A percentile compares a stretch with the other conserved stretches of the same genome.
Conservation (phyloP, 2,113 vertebrate species). For the Pelmatolapia mariae region DNA sequence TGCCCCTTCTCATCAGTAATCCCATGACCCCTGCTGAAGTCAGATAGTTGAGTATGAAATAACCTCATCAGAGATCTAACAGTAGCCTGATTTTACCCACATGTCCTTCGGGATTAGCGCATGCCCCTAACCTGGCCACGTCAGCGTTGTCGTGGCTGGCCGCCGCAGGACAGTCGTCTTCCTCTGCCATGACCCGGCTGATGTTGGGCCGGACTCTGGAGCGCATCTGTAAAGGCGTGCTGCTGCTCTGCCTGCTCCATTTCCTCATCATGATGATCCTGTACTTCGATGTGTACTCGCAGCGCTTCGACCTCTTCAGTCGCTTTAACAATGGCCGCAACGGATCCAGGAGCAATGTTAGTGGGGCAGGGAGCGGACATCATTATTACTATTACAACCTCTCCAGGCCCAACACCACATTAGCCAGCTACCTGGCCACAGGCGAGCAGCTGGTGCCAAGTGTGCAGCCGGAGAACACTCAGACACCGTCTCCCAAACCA, state of each 20-base stretch:
- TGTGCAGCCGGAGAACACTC: conserved; percentile 72
- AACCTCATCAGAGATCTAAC: background rate
- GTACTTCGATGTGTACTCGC: conserved; percentile 95
- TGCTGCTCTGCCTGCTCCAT: conserved; percentile 95
- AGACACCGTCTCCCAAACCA: conserved; percentile 78
- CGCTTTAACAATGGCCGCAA: conserved; percentile 89
- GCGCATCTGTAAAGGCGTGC: conserved; percentile 97
- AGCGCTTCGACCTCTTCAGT: conserved; percentile 97
- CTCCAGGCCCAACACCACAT: conserved; percentile 81
- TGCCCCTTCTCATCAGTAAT: background rate
- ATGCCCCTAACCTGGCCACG: conserved; percentile 30
- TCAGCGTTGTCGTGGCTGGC: conserved; percentile 57
- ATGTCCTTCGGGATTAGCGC: background rate
- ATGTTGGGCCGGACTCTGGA: conserved; percentile 97
- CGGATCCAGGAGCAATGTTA: conserved; percentile 72
- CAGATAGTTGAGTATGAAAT: background rate
- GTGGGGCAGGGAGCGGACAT: conserved; percentile 55
- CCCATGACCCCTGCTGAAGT: conserved; percentile 37
- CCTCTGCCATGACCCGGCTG: conserved; percentile 97
- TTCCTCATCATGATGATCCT: conserved; percentile 98
- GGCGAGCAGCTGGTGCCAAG: conserved; percentile 75
- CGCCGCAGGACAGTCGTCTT: conserved; percentile 41
- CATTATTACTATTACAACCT: conserved; percentile 81
- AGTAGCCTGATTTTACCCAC: background rate
- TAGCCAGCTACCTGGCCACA: conserved; percentile 67